Base-by-base conservation (phyloP, 2,113 vertebrate species). In the Charina bottae region DNA sequence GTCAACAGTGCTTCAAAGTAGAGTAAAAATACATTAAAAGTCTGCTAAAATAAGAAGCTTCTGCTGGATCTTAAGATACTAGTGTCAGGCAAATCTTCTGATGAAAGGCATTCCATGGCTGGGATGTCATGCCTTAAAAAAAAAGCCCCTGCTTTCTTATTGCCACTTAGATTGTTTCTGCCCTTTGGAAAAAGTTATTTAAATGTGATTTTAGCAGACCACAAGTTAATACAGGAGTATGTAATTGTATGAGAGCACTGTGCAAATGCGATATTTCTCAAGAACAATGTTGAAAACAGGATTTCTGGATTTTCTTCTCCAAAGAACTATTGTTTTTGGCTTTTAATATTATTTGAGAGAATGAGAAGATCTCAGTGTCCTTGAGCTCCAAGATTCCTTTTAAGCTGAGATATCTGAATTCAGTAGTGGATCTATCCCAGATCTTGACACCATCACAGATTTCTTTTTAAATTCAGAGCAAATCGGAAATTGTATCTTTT, bases 21-120 rank as follows among this genome's bases (percentile, higher is more conserved):
- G n/a, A 33, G n/a, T 55, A 87, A 55, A 87, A 17, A n/a, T 87
- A 87, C 17, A 37, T 87, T 87, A 55, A 58, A 87, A 87, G 85
- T 55, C n/a, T 21, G 54, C 54, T 33, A 55, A 87, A 87, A 87
- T 87, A 58, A 58, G 54, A 54, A 54, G 28, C 19, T 86, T 56
- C 55, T 87, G 28, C 54, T 33, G 8, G 17, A 87, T n/a, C 15
- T 55, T 55, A 33, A 87, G 53, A 87, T 55, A 33, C 58, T 58
- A 21, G 85, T 55, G n/a, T 19, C 54, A 58, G 54, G 28, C 21
- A 21, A 28, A 86, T 55, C 72, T 46, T 37, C 85, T 21, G 54
- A 78, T 78, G 68, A 78, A 19, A 78, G 85, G 8, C n/a, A 33
- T 37, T 33, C 85, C 85, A 37, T 87, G n/a, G 9, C 4, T 87